These are phyloP conservation scores for Scortum barcoo DNA, from an alignment of 2,113 vertebrate species.

Conservation along the genomic window DNA sequence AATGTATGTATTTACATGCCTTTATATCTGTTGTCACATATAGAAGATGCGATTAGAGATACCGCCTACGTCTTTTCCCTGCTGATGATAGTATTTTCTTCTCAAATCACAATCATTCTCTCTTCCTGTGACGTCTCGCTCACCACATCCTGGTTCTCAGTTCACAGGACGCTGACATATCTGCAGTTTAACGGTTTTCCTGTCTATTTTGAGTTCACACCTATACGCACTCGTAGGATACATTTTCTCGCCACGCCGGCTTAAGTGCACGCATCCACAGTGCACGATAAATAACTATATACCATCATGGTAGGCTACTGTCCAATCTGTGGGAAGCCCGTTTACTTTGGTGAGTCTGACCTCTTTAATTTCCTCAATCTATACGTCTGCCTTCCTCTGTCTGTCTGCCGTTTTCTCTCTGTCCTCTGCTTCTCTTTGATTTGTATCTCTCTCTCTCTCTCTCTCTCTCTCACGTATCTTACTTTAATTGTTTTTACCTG, in stretches of 20 bases:
- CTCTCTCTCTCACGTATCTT: neutral
- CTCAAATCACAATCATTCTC: constrained; percentile 59
- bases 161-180: constrained; percentile 50
- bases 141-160: constrained; percentile 80
- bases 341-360: constrained; percentile 88
- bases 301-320: constrained; percentile 86
- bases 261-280: constrained; percentile 21
- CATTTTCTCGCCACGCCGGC: constrained; percentile 17
- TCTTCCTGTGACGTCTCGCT: constrained; percentile 68
- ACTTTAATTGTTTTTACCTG: neutral
- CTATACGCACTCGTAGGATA: neutral
- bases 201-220: constrained; percentile 56
- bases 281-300: constrained; percentile 54
- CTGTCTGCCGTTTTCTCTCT: constrained; percentile 1
- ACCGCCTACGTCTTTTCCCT: constrained; percentile 9
- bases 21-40: constrained; percentile 6
- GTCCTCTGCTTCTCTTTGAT: neutral
- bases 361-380: constrained; percentile 35
- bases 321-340: constrained; percentile 87
- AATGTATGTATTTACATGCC: neutral
- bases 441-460: neutral
- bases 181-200: constrained; percentile 64
- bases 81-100: constrained; percentile 17
- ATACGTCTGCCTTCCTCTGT: constrained; percentile 16
- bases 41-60: neutral